Percentiles rank a stretch among this genome's conserved stretches.
phyloP scores from a whole-genome alignment of 2,888 invertebrate species.

The Agrilus mali region DNA sequence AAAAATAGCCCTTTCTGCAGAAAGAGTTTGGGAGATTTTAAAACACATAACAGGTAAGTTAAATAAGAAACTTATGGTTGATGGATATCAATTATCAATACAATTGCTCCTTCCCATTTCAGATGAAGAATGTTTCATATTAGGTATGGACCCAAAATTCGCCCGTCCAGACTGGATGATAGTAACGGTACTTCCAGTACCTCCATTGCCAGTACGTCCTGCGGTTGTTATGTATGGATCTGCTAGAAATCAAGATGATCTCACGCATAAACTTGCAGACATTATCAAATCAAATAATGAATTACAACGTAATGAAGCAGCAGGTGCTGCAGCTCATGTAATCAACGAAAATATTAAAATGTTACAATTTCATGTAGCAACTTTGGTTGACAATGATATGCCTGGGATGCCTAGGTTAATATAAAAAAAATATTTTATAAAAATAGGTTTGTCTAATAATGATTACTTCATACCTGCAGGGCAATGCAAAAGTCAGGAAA shows the following conservation, averaged over 20 bases:
- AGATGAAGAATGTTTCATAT: slow-evolving; percentile 91
- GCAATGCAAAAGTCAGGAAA: slow-evolving; percentile 99
- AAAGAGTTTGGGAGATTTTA: slow-evolving; percentile 93
- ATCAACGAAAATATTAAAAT: slow-evolving; percentile 94
- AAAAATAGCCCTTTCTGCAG: slow-evolving; percentile 87
- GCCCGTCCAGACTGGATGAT: slow-evolving; percentile 99
- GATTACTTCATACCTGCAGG: slow-evolving; percentile 28
- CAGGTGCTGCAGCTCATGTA: slow-evolving; percentile 96
- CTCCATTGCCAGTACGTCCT: slow-evolving; percentile 90
- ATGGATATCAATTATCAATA: neutral
- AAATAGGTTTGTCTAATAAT: neutral
- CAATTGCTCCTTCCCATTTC: slow-evolving; percentile 14
- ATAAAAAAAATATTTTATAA: slow-evolving; percentile 1
- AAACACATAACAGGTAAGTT: slow-evolving; percentile 69
- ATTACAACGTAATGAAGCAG: slow-evolving; percentile 84
- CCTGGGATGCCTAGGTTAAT: slow-evolving; percentile 80
- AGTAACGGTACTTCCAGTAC: slow-evolving; percentile 91
- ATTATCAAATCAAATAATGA: slow-evolving; percentile 98
- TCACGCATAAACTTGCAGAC: slow-evolving; percentile 97
- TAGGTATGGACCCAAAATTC: slow-evolving; percentile 94
- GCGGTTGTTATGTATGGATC: slow-evolving; percentile 99
- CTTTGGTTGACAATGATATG: slow-evolving; percentile 96
- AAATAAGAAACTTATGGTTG: neutral
- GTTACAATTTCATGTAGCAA: slow-evolving; percentile 97
- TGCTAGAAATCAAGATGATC: slow-evolving; percentile 96